Evolutionary conservation across 2,797 vertebrate genomes (phyloP), one percentile per base, ranked within the genome.

Genomic region (Hemibagrus guttatus): DNA sequence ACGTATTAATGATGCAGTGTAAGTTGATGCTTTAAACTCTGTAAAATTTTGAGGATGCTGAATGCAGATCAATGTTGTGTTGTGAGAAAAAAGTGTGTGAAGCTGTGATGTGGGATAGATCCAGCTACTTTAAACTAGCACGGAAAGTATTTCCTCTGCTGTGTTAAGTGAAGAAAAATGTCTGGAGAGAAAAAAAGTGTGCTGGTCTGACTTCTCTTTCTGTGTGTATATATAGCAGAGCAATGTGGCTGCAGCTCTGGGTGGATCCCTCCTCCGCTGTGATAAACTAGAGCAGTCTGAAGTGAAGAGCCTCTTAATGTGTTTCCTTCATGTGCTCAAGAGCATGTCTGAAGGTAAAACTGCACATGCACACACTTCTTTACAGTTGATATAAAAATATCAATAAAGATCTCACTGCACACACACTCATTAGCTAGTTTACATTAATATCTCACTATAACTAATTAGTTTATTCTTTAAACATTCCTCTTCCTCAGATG

Each of bases 261-360:
- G 97, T 90, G 96, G 97, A 89, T 91, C 95, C 2, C 90, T 99
- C 81, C 94, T 99, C 88, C 97, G 98, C 66, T 98, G 96, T 89
- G 98, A 99, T 92, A 99, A 99, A 93, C 95, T 99, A 90, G 98
- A 99, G 88, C 98, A 99, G 92, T 92, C 95, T 1, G 98, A 99
- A 93, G 98, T 99, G 91, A 98, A 97, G 93, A 99, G 96, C 89
- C 95, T 99, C 66, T 96, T 99, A 86, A 98, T 99, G 98, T 99
- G 98, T 92, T 99, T 99, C 90, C 94, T 99, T 54, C 97, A 99
- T 76, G 96, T 99, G 88, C 95, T 99, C 79, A 99, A 98, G 95
- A 99, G 96, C 95, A 99, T 99, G 98, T 99, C 98, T 88, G 98
- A 99, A 4, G 98, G 98, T 99, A 96, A 35, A 66, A 82, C 14